Conservation (phyloP, 2,797 vertebrate species). For the Acanthis flammea region DNA sequence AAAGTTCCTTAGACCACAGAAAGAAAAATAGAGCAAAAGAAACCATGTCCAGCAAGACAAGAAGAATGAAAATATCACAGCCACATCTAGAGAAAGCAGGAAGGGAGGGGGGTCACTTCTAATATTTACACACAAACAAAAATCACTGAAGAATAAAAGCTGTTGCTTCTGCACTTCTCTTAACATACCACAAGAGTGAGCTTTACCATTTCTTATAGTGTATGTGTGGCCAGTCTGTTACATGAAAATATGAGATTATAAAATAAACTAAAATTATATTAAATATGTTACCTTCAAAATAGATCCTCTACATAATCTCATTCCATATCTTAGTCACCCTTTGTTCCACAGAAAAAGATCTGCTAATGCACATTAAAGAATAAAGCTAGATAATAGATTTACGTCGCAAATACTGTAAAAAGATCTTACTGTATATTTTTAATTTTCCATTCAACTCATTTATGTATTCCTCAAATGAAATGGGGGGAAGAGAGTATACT, state of each 20-base stretch:
- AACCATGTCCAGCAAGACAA: neutral
- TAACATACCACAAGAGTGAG: conserved; percentile 60
- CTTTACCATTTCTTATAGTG: conserved; percentile 43
- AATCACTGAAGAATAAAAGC: conserved; percentile 35
- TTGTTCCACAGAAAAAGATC: conserved; percentile 31
- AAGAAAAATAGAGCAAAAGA: neutral
- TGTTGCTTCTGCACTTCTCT: conserved; percentile 46
- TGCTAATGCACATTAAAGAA: conserved; percentile 38
- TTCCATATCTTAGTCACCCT: neutral
- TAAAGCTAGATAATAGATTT: conserved; percentile 32
- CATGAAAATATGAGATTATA: neutral
- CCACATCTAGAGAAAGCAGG: neutral
- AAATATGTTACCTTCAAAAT: conserved; percentile 27
- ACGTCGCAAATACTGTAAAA: neutral
- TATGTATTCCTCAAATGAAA: neutral
- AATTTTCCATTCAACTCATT: neutral
- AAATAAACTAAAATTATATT: conserved; percentile 2
- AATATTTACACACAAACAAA: neutral
- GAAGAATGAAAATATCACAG: conserved; percentile 19
- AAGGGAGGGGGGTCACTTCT: neutral
- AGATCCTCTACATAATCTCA: conserved; percentile 7
- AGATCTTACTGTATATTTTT: neutral
- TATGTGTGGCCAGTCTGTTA: conserved; percentile 10
- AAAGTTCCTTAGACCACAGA: conserved; percentile 29
- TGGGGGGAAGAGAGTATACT: neutral